Evolutionary conservation across 2,888 invertebrate genomes (phyloP).

Genomic region (Lepidocyrtoides sp.): DNA sequence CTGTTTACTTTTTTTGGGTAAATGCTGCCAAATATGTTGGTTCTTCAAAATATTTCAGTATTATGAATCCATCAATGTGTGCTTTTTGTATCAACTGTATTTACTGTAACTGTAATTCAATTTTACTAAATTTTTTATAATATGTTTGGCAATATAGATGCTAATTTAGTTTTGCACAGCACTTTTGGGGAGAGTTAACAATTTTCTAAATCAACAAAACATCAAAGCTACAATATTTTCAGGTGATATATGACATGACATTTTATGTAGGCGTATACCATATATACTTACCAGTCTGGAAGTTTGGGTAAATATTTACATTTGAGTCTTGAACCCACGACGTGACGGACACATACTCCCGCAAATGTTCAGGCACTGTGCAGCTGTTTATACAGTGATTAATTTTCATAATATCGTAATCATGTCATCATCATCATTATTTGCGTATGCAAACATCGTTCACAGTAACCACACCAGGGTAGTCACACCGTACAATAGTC

Average conservation of each 20-base stretch:
- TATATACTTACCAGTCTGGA: slow-evolving; percentile 89
- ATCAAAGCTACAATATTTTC: too few species aligned
- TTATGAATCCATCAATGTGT: too few species aligned
- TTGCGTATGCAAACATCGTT: neutral
- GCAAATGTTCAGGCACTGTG: slow-evolving; percentile 95
- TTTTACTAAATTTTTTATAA: neutral
- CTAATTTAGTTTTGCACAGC: neutral
- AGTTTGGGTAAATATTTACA: slow-evolving; percentile 92
- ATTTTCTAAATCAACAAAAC: too few species aligned
- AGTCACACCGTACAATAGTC: neutral
- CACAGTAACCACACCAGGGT: neutral
- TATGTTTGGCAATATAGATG: neutral
- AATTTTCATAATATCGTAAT: slow-evolving; percentile 1
- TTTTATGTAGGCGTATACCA: too few species aligned
- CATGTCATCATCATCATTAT: neutral
- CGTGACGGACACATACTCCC: slow-evolving; percentile 95
- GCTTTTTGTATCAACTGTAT: too few species aligned
- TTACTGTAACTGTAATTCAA: too few species aligned
- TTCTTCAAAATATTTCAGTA: too few species aligned
- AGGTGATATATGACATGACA: too few species aligned
- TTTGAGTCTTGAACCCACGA: slow-evolving; percentile 96
- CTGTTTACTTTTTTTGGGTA: too few species aligned
- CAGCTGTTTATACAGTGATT: slow-evolving; percentile 88
- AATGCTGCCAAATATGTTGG: too few species aligned
- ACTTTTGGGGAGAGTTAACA: too few species aligned